Percentiles rank a stretch among this genome's conserved stretches.
phyloP scores from a whole-genome alignment of 2,797 vertebrate species.

The Oreochromis grahami region DNA sequence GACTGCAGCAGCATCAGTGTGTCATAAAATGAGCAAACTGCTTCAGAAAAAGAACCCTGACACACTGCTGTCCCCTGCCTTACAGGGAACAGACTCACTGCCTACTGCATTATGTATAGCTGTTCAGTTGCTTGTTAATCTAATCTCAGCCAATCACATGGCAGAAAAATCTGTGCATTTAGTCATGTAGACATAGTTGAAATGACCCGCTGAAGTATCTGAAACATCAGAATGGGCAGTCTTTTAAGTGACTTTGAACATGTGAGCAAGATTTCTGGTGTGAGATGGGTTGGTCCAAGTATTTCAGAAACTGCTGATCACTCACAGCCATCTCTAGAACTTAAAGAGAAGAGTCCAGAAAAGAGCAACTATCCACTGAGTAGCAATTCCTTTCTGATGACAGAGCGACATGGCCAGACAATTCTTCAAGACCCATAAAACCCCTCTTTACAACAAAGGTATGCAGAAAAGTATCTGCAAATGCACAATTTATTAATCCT shows the following conservation, averaged over 20 bases:
- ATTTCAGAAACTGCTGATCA: neutral
- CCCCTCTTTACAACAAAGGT: accelerated
- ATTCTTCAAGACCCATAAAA: neutral
- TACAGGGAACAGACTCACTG: neutral
- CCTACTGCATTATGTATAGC: neutral
- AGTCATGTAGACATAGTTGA: neutral
- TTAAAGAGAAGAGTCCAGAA: neutral
- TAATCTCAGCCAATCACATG: accelerated
- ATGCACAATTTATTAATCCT: neutral
- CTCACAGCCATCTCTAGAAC: neutral
- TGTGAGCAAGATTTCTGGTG: accelerated
- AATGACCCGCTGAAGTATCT: neutral
- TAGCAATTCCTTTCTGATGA: neutral
- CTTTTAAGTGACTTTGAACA: neutral
- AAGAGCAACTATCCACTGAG: neutral
- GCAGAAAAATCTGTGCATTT: neutral
- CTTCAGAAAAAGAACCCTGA: neutral
- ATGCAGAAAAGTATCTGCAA: neutral
- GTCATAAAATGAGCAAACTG: neutral
- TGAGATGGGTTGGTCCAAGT: accelerated
- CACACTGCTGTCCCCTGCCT: neutral
- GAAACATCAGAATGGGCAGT: neutral
- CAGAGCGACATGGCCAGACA: neutral
- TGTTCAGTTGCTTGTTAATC: neutral
- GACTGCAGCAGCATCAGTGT: neutral